A percentile compares a stretch with the other conserved stretches of the same genome.
Evolutionary conservation across 2,113 vertebrate species (phyloP).

Genomic region (Marmota flaviventris): DNA sequence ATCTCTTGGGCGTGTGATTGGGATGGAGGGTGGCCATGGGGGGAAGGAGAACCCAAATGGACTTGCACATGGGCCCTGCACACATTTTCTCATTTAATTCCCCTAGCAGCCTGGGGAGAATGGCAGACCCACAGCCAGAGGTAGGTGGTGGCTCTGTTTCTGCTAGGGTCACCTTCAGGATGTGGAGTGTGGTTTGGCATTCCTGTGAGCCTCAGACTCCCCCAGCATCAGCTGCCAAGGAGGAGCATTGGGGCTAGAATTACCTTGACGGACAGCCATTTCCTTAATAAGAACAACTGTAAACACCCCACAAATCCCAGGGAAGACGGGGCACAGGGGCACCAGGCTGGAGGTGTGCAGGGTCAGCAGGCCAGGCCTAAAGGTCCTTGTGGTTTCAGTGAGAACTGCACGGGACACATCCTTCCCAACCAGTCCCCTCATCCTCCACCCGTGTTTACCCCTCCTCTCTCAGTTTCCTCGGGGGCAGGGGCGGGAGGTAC

Average conservation of each 20-base stretch:
- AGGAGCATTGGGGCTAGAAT: neutral
- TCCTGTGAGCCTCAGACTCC: neutral
- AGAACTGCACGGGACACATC: accelerated
- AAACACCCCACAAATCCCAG: neutral
- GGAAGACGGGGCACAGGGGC: neutral
- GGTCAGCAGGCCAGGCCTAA: neutral
- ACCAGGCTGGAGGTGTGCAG: neutral
- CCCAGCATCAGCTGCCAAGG: neutral
- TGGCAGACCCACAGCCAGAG: neutral
- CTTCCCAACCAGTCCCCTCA: neutral
- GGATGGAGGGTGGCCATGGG: neutral
- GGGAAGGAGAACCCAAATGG: neutral
- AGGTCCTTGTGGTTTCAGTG: neutral
- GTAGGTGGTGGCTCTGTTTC: neutral
- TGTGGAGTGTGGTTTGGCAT: neutral
- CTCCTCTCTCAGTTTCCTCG: slow-evolving; percentile 10
- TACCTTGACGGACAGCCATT: too few species aligned
- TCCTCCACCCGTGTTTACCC: neutral
- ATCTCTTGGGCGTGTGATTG: neutral
- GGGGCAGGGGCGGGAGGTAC: neutral
- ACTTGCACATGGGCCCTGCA: neutral
- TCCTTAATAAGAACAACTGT: too few species aligned
- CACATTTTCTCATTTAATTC: neutral
- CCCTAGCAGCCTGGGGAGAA: neutral
- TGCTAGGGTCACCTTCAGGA: neutral